phyloP scores from a whole-genome alignment of 1,140 invertebrate species.

The Cephus cinctus region DNA sequence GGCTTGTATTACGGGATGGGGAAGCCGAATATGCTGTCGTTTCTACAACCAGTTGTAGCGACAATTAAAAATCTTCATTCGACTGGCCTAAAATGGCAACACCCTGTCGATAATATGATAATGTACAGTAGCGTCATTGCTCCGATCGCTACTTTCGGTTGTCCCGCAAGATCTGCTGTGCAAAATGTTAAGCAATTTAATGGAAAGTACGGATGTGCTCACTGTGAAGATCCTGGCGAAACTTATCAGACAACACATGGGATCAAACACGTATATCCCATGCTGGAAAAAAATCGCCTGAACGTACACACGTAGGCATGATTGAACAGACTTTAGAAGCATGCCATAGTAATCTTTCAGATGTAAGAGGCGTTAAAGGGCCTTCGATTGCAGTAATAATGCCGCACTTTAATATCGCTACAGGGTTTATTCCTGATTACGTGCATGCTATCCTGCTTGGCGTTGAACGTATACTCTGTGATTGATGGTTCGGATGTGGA shows the following conservation, averaged over 20 bases:
- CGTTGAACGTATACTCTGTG: slow-evolving; percentile 9
- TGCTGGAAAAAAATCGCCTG: neutral
- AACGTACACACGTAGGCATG: slow-evolving; percentile 14
- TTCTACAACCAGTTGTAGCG: slow-evolving; percentile 6
- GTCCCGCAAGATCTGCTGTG: slow-evolving; percentile 14
- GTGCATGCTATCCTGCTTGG: slow-evolving; percentile 20
- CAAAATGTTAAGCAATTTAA: slow-evolving; percentile 15
- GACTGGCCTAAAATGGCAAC: neutral
- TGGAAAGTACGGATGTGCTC: slow-evolving; percentile 13
- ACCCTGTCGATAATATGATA: neutral
- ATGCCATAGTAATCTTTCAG: neutral
- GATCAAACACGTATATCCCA: slow-evolving; percentile 4
- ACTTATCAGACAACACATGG: slow-evolving; percentile 3
- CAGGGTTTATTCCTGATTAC: slow-evolving; percentile 15
- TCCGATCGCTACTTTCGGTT: slow-evolving; percentile 13
- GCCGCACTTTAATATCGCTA: slow-evolving; percentile 14
- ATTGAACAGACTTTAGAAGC: slow-evolving; percentile 10
- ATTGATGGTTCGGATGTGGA: slow-evolving; percentile 10
- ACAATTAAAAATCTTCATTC: neutral
- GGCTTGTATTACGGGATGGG: slow-evolving; percentile 10
- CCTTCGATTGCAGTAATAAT: slow-evolving; percentile 9
- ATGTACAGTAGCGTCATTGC: slow-evolving; percentile 7
- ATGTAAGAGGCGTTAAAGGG: slow-evolving; percentile 15
- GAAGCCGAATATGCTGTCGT: slow-evolving; percentile 15
- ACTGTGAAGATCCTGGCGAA: slow-evolving; percentile 15